These are phyloP conservation scores for Mus spretus DNA, from an alignment of 2,797 vertebrate species.

Conservation along the genomic window DNA sequence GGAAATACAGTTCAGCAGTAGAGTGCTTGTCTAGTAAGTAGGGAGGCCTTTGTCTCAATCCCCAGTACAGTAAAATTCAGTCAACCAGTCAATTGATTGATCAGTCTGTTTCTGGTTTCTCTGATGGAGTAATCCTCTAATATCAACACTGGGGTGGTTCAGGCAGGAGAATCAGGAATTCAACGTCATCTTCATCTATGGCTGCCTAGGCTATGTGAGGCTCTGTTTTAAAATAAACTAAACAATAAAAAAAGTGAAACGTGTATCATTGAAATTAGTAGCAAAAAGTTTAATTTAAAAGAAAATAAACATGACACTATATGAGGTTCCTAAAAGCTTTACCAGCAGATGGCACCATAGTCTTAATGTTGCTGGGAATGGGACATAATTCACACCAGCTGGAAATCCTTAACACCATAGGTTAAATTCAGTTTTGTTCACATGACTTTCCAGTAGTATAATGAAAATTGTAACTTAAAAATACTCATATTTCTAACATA, in stretches of 20 bases:
- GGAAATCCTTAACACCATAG: constrained; percentile 20
- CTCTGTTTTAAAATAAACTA: not conserved
- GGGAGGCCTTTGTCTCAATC: not conserved
- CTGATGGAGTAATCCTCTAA: not conserved
- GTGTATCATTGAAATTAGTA: constrained; percentile 16
- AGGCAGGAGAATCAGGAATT: not conserved
- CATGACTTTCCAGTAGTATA: not conserved
- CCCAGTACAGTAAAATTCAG: not conserved
- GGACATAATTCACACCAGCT: not conserved
- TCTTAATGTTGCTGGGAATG: constrained; percentile 57
- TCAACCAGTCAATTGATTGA: too few species aligned
- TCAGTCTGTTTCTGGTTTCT: not conserved
- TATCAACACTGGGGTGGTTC: too few species aligned
- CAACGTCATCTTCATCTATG: too few species aligned
- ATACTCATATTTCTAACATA: not conserved
- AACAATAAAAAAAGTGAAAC: not conserved
- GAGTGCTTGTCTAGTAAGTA: not conserved
- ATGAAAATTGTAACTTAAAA: constrained; percentile 57
- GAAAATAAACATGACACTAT: constrained; percentile 9
- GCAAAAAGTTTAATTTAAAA: constrained; percentile 67
- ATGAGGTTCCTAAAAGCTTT: not conserved
- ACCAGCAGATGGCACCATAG: constrained; percentile 84
- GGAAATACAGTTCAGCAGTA: not conserved
- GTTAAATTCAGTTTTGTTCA: constrained; percentile 18
- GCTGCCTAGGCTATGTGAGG: not conserved